A percentile compares a stretch with the other conserved stretches of the same genome.
phyloP scores from a whole-genome alignment of 2,888 invertebrate genomes.

The Polydesmus complanatus region DNA sequence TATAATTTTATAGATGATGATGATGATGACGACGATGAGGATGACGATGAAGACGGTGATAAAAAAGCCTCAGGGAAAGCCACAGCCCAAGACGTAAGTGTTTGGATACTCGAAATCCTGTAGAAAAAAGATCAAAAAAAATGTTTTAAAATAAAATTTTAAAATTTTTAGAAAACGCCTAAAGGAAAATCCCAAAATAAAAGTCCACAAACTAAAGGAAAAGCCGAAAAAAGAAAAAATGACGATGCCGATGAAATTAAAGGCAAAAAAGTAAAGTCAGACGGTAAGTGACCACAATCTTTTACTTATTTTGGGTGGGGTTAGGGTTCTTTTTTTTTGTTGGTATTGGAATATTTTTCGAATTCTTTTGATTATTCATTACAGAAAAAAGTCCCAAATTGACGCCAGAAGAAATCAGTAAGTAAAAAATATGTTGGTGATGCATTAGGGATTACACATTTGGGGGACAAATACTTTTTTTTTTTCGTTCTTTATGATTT shows the following conservation, averaged over 20 bases:
- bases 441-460: not conserved
- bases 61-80: not conserved
- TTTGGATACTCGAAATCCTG: no score
- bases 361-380: not conserved
- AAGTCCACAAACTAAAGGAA: not conserved
- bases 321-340: no score
- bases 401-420: conserved; percentile 9
- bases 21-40: conserved; percentile 10
- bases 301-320: not conserved
- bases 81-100: conserved; percentile 6
- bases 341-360: not conserved
- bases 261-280: conserved; percentile 5
- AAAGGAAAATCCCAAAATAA: not conserved
- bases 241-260: conserved; percentile 1
- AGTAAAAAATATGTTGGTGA: conserved; percentile 5
- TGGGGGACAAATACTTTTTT: not conserved
- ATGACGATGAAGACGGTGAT: conserved; percentile 12
- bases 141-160: no score
- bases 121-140: no score
- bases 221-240: conserved; percentile 10
- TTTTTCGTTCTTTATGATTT: no score
- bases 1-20: not conserved
- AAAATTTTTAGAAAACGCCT: not conserved
- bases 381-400: not conserved
- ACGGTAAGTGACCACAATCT: not conserved